A percentile compares a stretch with the other conserved stretches of the same genome.
These are phyloP conservation scores for Chlamydotis undulata DNA, from an alignment of 2,113 vertebrate genomes.

Conservation along the genomic window DNA sequence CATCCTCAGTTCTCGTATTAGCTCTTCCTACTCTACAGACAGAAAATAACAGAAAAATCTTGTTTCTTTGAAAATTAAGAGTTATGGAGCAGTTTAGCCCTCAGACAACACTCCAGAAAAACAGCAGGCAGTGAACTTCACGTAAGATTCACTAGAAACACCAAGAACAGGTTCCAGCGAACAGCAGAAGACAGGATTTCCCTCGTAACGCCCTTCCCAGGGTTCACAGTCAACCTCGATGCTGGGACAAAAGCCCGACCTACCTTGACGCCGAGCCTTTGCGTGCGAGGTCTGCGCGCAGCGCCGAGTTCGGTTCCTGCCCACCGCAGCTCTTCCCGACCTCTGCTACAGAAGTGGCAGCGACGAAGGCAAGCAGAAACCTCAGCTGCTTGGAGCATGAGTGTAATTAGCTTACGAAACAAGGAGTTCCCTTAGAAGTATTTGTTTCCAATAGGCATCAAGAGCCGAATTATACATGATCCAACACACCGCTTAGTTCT, in stretches of 20 bases:
- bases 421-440: neutral
- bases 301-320: accelerated
- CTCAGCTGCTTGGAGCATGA: accelerated
- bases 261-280: neutral
- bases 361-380: neutral
- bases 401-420: neutral
- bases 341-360: neutral
- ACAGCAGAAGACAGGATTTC: neutral
- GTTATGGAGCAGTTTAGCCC: neutral
- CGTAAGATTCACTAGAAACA: neutral
- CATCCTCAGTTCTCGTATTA: accelerated
- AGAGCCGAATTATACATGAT: neutral
- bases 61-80: neutral
- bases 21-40: neutral
- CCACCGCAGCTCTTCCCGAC: neutral
- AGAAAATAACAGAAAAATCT: neutral
- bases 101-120: neutral
- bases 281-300: neutral
- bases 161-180: neutral
- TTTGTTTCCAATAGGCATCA: neutral
- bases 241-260: neutral
- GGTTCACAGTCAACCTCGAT: accelerated
- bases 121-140: accelerated
- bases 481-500: neutral
- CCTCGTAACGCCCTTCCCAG: neutral